Conservation (phyloP, 2,113 vertebrate genomes). For the Lanius collurio region DNA sequence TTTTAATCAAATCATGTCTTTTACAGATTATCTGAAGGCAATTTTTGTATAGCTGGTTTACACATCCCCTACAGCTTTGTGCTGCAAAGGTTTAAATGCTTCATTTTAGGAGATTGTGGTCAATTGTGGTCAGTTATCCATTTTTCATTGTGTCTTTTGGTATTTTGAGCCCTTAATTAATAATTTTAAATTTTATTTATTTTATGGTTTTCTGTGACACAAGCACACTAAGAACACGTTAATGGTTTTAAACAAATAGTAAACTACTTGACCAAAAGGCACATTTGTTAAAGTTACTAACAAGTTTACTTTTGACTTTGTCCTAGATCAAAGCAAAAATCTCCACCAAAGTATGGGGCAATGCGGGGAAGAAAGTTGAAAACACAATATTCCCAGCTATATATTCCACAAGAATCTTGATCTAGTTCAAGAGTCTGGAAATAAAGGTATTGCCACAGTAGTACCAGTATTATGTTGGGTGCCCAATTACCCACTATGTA, state of each 20-base stretch:
- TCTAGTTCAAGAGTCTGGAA: not conserved
- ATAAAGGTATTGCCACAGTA: not conserved
- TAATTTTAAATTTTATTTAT: not conserved
- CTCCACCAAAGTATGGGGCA: not conserved
- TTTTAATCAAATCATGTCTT: not conserved
- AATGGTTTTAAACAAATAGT: not conserved
- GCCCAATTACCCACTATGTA: fast-evolving
- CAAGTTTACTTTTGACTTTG: not conserved
- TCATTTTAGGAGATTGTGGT: not conserved
- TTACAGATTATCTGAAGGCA: not conserved
- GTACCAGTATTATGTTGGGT: not conserved
- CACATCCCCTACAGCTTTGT: not conserved
- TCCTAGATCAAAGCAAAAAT: not conserved
- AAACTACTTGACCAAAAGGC: not conserved
- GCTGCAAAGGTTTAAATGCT: not conserved
- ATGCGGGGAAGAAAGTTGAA: not conserved
- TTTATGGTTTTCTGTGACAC: not conserved
- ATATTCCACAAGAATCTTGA: not conserved
- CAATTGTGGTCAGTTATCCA: not conserved
- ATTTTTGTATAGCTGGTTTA: not conserved
- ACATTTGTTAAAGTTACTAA: not conserved
- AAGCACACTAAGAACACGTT: not conserved
- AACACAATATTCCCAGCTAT: not conserved
- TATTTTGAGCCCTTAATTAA: not conserved
- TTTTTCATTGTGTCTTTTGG: not conserved